phyloP scores from a whole-genome alignment of 2,113 vertebrate genomes.

The Pygoscelis antarcticus region DNA sequence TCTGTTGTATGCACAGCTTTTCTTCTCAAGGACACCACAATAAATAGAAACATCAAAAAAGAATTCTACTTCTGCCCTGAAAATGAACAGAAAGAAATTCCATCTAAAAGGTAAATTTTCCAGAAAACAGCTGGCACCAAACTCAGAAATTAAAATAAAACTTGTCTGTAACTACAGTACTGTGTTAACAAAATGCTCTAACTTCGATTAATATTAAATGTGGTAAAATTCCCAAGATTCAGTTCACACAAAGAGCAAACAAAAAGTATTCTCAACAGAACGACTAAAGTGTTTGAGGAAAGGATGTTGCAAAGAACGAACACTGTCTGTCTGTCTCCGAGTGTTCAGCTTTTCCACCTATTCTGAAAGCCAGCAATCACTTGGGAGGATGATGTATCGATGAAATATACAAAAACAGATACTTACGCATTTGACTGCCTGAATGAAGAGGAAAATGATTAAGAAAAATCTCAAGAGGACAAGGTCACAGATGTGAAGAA shows the following conservation, averaged over 20 bases:
- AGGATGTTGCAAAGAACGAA: neutral
- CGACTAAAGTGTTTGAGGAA: neutral
- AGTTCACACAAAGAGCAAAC: neutral
- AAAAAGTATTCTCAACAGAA: neutral
- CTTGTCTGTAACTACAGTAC: neutral
- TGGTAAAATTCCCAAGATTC: neutral
- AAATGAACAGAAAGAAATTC: neutral
- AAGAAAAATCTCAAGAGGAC: constrained; percentile 23
- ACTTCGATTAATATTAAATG: neutral
- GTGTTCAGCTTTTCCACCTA: neutral
- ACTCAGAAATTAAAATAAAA: neutral
- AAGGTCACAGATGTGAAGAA: constrained; percentile 17
- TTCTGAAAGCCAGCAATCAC: neutral
- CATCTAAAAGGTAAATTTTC: neutral
- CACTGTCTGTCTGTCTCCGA: neutral
- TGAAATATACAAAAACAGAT: neutral
- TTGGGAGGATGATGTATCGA: neutral
- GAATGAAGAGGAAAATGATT: constrained; percentile 9
- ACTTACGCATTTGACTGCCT: neutral
- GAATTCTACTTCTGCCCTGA: neutral
- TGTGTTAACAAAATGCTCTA: neutral
- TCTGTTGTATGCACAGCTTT: neutral
- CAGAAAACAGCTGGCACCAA: neutral
- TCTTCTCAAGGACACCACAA: neutral
- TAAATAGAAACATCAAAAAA: neutral